Base-by-base conservation (phyloP, 2,888 invertebrate genomes). In the Ditula angustiorana region DNA sequence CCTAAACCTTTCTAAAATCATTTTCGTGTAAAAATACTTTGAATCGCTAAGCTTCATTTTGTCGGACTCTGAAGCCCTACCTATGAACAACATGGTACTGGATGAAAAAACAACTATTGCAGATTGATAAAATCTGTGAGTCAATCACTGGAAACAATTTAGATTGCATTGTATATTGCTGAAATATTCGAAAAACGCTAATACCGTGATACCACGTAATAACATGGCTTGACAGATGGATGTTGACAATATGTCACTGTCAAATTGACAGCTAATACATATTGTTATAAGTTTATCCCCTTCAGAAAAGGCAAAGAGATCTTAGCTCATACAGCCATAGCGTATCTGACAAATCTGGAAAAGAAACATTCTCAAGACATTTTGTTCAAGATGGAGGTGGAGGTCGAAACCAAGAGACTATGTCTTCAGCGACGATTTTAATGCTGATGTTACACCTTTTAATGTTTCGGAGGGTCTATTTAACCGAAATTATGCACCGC, bases 151-250 rank as follows among this genome's bases (percentile, higher is more conserved):
- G 63, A 74, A 80, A 81, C 73, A 76, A 79, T 82, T 85, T 76
- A 77, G 77, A 83, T 86, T 83, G 83, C 92, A 91, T 92, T 70
- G 79, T 89, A 69, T 80, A 81, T 80, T 78, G 79, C 78, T 80
- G 77, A 78, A 82, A 68, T 80, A 81, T 79, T 84, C 79, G 74
- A 46, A 71, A 81, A 83, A 82, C 77, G 74, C 89, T 78, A 92
- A 90, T 91, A 82, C 75, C 75, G 82, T 76, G 77, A 80, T 81
- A 81, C 87, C 92, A 92, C 92, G 92, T 92, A 89, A 83, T 81
- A 74, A 75, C 83, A 85, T 81, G 58, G 70, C 57, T 73, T 79
- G 76, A 61, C 72, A 69, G 69, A 59, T 72, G 69, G 67, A 67
- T 66, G 70, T 66, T 72, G 70, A 68, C 63, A 68, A 46, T 35